These are phyloP conservation scores for Caenorhabditis sulstoni DNA, from an alignment of 2,888 invertebrate genomes.

Conservation along the genomic window DNA sequence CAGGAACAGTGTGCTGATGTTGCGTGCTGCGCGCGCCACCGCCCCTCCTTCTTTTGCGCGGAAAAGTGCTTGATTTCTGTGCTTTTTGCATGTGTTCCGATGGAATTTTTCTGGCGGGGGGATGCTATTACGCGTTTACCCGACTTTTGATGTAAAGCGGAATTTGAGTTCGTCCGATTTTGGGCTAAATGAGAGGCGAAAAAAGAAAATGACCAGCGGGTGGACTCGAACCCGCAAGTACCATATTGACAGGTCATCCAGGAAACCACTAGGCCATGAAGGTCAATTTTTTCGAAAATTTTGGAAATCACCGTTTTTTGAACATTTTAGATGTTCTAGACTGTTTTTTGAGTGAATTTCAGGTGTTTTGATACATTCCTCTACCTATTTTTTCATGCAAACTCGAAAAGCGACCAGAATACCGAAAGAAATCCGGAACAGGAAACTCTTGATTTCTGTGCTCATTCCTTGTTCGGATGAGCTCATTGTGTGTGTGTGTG, in stretches of 20 bases:
- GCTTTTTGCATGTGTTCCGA: constrained; percentile 49
- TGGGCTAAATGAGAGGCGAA: constrained; percentile 12
- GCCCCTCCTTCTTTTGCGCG: neutral
- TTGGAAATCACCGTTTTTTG: too few species aligned
- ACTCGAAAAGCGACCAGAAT: neutral
- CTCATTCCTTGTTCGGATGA: constrained; percentile 58
- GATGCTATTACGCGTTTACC: neutral
- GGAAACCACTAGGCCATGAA: too few species aligned
- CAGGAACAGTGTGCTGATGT: constrained; percentile 5
- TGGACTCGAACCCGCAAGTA: neutral
- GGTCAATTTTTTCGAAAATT: too few species aligned
- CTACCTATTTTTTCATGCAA: too few species aligned
- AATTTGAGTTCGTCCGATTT: too few species aligned
- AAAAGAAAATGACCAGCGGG: neutral
- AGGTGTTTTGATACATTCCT: too few species aligned
- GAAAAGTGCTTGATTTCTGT: constrained; percentile 54
- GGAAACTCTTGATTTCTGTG: constrained; percentile 42
- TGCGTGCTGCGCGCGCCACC: constrained; percentile 3
- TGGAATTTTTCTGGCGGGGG: constrained; percentile 53
- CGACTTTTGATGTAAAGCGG: too few species aligned
- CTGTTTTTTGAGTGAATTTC: too few species aligned
- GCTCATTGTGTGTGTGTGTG: constrained; percentile 12
- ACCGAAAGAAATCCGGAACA: neutral
- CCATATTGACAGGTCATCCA: too few species aligned
- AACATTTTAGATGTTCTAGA: too few species aligned